phyloP scores from a whole-genome alignment of 2,888 invertebrate species.

The Podabrus alpinus region DNA sequence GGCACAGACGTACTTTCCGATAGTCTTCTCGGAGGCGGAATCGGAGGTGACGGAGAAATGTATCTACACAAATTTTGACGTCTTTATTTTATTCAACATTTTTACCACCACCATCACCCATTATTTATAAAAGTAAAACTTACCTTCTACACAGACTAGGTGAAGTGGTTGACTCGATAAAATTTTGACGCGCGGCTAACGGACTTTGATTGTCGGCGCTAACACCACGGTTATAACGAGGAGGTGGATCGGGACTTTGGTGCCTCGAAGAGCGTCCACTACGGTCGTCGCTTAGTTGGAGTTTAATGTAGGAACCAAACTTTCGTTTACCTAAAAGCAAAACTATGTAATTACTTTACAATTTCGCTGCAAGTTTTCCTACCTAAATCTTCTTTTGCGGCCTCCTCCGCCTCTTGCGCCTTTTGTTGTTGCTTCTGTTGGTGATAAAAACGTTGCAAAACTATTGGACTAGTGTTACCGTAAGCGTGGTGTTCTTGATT shows the following conservation, averaged over 20 bases:
- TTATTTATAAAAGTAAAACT: constrained; percentile 6
- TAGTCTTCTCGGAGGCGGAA: constrained; percentile 66
- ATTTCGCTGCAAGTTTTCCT: not conserved
- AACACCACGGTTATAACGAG: constrained; percentile 53
- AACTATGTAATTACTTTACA: constrained; percentile 5
- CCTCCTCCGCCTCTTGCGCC: constrained; percentile 52
- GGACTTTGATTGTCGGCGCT: constrained; percentile 56
- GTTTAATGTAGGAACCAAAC: constrained; percentile 82
- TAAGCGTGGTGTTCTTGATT: constrained; percentile 51
- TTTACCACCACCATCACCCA: not conserved
- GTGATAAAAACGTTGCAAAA: constrained; percentile 77
- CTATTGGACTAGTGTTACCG: constrained; percentile 78
- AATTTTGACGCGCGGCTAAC: constrained; percentile 62
- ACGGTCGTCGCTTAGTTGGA: constrained; percentile 67
- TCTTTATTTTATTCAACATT: not conserved
- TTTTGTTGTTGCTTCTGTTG: constrained; percentile 74
- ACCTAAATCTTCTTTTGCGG: constrained; percentile 39
- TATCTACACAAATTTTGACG: constrained; percentile 56
- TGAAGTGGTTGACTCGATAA: constrained; percentile 61
- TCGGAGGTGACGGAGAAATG: constrained; percentile 64
- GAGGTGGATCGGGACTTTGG: constrained; percentile 66
- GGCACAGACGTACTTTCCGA: constrained; percentile 72
- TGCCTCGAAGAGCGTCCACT: constrained; percentile 56
- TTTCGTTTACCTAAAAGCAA: constrained; percentile 65
- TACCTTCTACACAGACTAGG: constrained; percentile 63